Evolutionary conservation across 1,140 invertebrate species (phyloP).

Genomic region (Drosophila eugracilis): DNA sequence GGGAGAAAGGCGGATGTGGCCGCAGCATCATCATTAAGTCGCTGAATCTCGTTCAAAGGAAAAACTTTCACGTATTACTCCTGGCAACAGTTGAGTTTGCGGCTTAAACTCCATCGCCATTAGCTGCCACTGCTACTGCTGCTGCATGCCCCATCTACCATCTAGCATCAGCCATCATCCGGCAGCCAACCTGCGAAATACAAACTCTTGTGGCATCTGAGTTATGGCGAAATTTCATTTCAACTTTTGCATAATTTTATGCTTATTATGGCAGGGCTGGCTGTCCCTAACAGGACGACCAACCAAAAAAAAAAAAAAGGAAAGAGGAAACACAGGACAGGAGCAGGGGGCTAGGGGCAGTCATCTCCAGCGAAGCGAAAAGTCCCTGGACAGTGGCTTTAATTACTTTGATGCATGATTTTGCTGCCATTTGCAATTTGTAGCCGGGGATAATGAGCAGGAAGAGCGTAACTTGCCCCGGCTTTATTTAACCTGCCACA

Average conservation of each 20-base stretch:
- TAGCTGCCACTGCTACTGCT: background rate
- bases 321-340: background rate
- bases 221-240: constrained; percentile 76
- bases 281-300: constrained; percentile 10
- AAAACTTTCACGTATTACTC: constrained; percentile 13
- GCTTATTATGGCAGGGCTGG: constrained; percentile 61
- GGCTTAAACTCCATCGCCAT: constrained; percentile 3
- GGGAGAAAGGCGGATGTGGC: background rate
- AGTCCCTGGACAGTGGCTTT: constrained; percentile 71
- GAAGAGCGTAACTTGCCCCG: constrained; percentile 14
- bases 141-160: background rate
- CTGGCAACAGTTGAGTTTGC: background rate
- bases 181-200: constrained; percentile 17
- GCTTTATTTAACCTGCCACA: constrained; percentile 51
- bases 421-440: constrained; percentile 77
- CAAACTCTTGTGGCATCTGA: constrained; percentile 55
- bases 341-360: background rate
- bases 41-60: background rate
- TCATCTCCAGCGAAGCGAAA: constrained; percentile 53
- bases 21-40: constrained; percentile 9
- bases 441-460: constrained; percentile 60
- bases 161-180: background rate
- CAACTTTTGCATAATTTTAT: constrained; percentile 81
- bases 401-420: constrained; percentile 83
- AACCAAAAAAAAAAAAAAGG: background rate